Conservation (phyloP, 1,140 invertebrate species). For the Drosophila hydei region DNA sequence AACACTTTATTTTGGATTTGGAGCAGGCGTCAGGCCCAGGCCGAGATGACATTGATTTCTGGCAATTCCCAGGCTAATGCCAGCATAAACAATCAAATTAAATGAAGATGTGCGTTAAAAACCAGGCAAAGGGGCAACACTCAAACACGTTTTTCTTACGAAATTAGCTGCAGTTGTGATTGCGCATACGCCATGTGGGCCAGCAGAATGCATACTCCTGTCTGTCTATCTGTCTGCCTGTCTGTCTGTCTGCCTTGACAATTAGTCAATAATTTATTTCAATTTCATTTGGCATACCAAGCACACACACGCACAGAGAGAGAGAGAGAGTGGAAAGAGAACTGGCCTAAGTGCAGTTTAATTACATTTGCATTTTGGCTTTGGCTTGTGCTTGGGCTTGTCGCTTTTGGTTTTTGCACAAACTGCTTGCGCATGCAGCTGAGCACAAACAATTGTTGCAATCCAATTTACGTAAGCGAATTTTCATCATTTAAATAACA, state of each 20-base stretch:
- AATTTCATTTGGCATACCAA: constrained; percentile 77
- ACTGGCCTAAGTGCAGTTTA: constrained; percentile 72
- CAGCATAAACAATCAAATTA: constrained; percentile 70
- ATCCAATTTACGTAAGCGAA: constrained; percentile 78
- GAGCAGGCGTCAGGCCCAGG: background rate
- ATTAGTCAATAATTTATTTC: constrained; percentile 83
- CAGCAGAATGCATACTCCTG: constrained; percentile 12
- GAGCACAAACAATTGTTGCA: constrained; percentile 68
- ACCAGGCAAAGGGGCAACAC: constrained; percentile 1
- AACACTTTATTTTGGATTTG: constrained; percentile 32
- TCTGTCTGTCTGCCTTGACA: constrained; percentile 67
- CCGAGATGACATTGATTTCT: constrained; percentile 46
- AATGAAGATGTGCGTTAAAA: constrained; percentile 51
- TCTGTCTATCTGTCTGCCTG: constrained; percentile 5
- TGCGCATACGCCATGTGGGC: constrained; percentile 50
- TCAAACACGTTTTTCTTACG: constrained; percentile 44
- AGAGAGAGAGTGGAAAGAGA: constrained; percentile 7
- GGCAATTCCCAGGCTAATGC: constrained; percentile 50
- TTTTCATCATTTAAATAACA: constrained; percentile 80
- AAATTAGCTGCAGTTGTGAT: constrained; percentile 67
- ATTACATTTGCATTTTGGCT: constrained; percentile 75
- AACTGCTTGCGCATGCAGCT: constrained; percentile 46
- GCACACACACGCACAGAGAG: constrained; percentile 38
- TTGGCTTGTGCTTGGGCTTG: constrained; percentile 32
- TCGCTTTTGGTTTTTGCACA: constrained; percentile 58